Evolutionary conservation across 30 jellyfish, hydroid and myxozoan species (phyloP).

Genomic region (Calvadosia cruxmelitensis): DNA sequence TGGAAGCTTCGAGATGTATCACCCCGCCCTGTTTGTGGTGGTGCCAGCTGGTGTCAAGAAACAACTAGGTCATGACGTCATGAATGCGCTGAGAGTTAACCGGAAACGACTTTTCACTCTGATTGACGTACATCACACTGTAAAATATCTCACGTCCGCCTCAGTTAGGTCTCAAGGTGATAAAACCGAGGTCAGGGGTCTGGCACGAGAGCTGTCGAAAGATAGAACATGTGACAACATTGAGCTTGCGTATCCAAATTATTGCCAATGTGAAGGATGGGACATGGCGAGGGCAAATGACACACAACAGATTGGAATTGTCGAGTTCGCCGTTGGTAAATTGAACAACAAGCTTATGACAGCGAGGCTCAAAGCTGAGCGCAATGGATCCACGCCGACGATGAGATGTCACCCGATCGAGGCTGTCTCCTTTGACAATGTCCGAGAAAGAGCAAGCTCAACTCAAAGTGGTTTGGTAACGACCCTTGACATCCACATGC

Average conservation of each 20-base stretch:
- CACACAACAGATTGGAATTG: constrained; percentile 33
- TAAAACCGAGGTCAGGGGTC: no score
- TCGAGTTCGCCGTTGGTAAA: constrained; percentile 79
- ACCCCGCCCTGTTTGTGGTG: constrained; percentile 73
- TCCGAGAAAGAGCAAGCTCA: no score
- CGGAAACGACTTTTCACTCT: constrained; percentile 51
- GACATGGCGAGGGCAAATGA: constrained; percentile 49
- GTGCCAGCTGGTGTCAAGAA: constrained; percentile 44
- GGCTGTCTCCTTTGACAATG: no score
- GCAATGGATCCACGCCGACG: no score
- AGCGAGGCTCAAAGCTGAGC: no score
- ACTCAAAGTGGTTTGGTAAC: no score
- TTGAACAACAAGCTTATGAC: constrained; percentile 64
- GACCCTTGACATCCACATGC: no score
- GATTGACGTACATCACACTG: constrained; percentile 53
- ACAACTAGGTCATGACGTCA: constrained; percentile 37
- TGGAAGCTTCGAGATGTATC: constrained; percentile 81
- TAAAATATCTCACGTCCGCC: constrained; percentile 23
- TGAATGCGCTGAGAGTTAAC: constrained; percentile 41
- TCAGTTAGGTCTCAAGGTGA: no score
- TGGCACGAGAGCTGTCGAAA: no score
- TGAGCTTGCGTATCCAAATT: constrained; percentile 56
- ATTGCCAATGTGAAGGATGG: constrained; percentile 85
- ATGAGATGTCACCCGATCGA: no score
- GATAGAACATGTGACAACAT: constrained; percentile 48